Evolutionary conservation across 2,113 vertebrate species (phyloP), one percentile per base, ranked within the genome.

Genomic region (Polyodon spathula): DNA sequence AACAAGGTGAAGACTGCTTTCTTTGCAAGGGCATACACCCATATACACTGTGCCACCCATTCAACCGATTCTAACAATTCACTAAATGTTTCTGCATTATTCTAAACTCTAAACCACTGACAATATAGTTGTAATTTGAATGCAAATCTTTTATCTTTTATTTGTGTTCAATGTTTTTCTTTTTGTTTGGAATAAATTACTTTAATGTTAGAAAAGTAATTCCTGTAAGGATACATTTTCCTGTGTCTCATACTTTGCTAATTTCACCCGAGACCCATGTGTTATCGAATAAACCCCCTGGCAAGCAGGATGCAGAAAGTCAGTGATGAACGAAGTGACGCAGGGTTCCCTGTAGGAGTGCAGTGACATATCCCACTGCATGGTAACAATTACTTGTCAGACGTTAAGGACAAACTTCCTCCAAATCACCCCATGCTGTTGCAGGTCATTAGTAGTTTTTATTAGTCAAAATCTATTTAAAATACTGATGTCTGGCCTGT

Each of bases 321-420:
- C 53, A 54, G 11, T 54, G 5, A 17, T 64, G 60, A 72, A 70
- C 77, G 75, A 79, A 66, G 70, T 59, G 4, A 73, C 73, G 69
- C 72, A 73, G 76, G 80, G 80, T 74, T 69, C 75, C 15, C 73
- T 78, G 77, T 76, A 80, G 78, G 84, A 75, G 75, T 76, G 67
- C 73, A 17, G 0, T 38, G 62, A 76, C 74, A 75, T 61, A 63
- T 58, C 12, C 53, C 6, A 0, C 44, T 82, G 79, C 71, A 66
- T 84, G 85, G 68, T 75, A 63, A 69, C 67, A 53, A 86, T 86
- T 86, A 86, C 48, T 61, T 56, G 63, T 42, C 63, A 56, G 67
- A 55, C 15, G 37, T 55, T 17, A 55, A 55, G 53, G 37, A 4
- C 53, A 55, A 55, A 55, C 53, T 55, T 55, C 17, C 16, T 55